Evolutionary conservation across 2,888 invertebrate species (phyloP).

Genomic region (Epistrophe eligans): DNA sequence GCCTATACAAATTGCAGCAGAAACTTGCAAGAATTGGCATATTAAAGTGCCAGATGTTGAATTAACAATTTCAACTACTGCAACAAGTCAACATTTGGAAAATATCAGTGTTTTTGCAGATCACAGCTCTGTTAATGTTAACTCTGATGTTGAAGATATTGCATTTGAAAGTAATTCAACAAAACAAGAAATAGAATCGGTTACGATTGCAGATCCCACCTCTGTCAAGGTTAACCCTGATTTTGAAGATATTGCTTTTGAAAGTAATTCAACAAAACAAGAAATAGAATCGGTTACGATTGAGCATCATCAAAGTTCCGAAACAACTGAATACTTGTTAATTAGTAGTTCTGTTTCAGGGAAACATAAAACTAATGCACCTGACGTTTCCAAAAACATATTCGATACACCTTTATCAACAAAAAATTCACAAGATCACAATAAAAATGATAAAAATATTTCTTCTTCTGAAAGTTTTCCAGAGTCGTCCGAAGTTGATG

Average conservation of each 20-base stretch:
- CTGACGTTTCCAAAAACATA: neutral
- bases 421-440: neutral
- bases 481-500: neutral
- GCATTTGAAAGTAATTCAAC: neutral
- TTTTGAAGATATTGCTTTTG: neutral
- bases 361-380: neutral
- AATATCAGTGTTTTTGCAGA: neutral
- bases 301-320: neutral
- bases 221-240: neutral
- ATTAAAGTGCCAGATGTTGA: neutral
- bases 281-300: neutral
- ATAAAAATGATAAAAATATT: neutral
- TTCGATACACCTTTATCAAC: neutral
- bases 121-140: neutral
- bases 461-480: neutral
- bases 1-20: neutral
- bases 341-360: neutral
- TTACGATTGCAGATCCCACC: too few species aligned
- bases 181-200: neutral
- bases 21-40: neutral
- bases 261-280: neutral
- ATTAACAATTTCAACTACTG: neutral
- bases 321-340: neutral
- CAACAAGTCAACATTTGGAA: neutral
- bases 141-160: neutral